These are phyloP conservation scores for Corythaixoides concolor DNA, from an alignment of 2,113 vertebrate genomes.

Conservation along the genomic window DNA sequence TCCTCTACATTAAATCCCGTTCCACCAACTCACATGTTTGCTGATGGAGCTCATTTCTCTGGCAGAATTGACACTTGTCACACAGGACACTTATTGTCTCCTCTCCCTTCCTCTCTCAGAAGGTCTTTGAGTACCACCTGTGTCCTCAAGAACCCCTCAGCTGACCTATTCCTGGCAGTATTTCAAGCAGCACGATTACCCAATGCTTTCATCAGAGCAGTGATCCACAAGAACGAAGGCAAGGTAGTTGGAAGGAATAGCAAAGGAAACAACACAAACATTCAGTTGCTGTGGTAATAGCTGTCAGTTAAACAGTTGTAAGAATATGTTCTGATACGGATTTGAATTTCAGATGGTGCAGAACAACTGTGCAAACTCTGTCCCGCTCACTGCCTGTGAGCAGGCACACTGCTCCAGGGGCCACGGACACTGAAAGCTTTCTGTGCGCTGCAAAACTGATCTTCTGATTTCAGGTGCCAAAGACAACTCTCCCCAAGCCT, in stretches of 20 bases:
- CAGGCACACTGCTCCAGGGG: not conserved
- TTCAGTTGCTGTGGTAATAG: not conserved
- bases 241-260: not conserved
- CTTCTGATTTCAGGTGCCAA: not conserved
- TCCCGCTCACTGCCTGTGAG: not conserved
- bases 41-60: not conserved
- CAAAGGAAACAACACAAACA: not conserved
- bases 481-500: not conserved
- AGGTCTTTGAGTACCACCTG: not conserved
- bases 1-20: not conserved
- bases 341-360: not conserved
- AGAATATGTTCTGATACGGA: not conserved
- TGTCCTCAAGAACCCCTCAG: not conserved
- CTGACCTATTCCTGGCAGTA: not conserved
- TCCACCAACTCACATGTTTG: accelerated
- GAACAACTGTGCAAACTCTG: not conserved
- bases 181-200: not conserved
- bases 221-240: not conserved
- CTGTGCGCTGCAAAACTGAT: not conserved
- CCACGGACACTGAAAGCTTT: not conserved
- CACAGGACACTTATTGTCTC: not conserved
- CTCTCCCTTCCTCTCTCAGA: not conserved
- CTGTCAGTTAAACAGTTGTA: not conserved
- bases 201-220: accelerated
- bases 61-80: not conserved